Base-by-base conservation (phyloP, 2,888 invertebrate species). In the Podotricha telesiphe region DNA sequence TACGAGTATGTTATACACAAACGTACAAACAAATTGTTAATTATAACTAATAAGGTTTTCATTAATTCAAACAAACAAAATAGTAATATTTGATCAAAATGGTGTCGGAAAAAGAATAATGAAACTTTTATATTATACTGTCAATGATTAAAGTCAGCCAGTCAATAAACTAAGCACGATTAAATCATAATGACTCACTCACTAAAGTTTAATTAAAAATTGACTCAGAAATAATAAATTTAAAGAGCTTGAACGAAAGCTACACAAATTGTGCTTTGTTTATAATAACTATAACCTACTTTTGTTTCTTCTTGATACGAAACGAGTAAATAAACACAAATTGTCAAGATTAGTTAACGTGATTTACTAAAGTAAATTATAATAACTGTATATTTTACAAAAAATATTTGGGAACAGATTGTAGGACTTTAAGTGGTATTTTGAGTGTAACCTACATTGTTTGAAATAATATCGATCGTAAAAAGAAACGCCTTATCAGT, bases 401-500 rank as follows among this genome's bases (percentile, higher is more conserved):
- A 45, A n/a, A 59, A 59, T 59, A 59, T 45, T 45, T 45, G 45
- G 58, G 10, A 15, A 20, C 15, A 15, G 11, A 7, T n/a, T 8
- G 17, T 15, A 17, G 1, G 15, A 48, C 7, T 62, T 48, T 62
- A 62, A 17, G 6, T 34, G 17, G 34, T 19, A 47, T 22, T n/a
- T 48, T 62, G 11, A 20, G 47, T 48, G 48, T 62, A 48, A 17
- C 62, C 62, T 59, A 59, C 62, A 50, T 62, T 62, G 62, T 62
- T 62, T 62, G 50, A 19, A 34, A 47, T 28, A 47, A 62, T 20
- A 50, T 51, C 15, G 42, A 48, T 65, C 65, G 65, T 70, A 75
- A 78, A 77, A 74, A 72, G 70, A 73, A 74, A 68, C 65, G 72
- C 73, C 72, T 80, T 81, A 81, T 83, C 80, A 70, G 77, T 73